Percentiles rank a stretch among this genome's conserved stretches.
Conservation (phyloP, 2,888 invertebrate genomes). For the Hypomecis punctinalis region DNA sequence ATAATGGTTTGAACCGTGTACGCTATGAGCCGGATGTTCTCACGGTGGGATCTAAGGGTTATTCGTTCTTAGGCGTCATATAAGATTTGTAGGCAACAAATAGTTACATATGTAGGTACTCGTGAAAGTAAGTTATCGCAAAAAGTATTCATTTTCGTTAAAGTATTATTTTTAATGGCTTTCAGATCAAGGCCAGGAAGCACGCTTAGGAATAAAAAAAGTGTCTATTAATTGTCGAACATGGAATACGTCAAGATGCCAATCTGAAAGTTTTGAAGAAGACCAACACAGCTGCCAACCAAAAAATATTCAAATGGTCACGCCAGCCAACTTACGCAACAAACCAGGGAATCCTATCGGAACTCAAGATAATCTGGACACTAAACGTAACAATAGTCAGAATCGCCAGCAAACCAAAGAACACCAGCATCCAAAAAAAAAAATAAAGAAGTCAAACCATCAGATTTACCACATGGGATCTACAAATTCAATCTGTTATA, state of each 20-base stretch:
- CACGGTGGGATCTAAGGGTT: too few species aligned
- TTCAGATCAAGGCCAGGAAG: conserved; percentile 31
- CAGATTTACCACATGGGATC: neutral
- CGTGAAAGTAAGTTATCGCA: too few species aligned
- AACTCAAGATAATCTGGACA: too few species aligned
- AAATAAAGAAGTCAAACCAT: neutral
- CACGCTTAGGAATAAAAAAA: conserved; percentile 33
- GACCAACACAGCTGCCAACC: neutral
- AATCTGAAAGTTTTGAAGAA: conserved; percentile 1
- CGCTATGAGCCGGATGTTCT: too few species aligned
- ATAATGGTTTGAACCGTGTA: too few species aligned
- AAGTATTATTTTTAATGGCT: conserved; percentile 3
- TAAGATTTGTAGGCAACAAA: too few species aligned
- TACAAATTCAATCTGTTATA: neutral
- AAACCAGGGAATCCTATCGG: too few species aligned
- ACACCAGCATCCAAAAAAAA: neutral
- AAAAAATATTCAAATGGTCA: neutral
- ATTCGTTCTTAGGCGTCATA: too few species aligned
- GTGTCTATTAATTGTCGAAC: conserved; percentile 2
- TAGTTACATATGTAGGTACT: too few species aligned
- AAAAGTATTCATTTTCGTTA: neutral
- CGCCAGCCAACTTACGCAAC: neutral
- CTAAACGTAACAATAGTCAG: too few species aligned
- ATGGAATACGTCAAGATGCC: conserved; percentile 15
- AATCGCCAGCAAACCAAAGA: too few species aligned